Percentiles rank a stretch among this genome's conserved stretches.
phyloP scores from a whole-genome alignment of 2,888 invertebrate species.

The Macrosoma leucophasiata region DNA sequence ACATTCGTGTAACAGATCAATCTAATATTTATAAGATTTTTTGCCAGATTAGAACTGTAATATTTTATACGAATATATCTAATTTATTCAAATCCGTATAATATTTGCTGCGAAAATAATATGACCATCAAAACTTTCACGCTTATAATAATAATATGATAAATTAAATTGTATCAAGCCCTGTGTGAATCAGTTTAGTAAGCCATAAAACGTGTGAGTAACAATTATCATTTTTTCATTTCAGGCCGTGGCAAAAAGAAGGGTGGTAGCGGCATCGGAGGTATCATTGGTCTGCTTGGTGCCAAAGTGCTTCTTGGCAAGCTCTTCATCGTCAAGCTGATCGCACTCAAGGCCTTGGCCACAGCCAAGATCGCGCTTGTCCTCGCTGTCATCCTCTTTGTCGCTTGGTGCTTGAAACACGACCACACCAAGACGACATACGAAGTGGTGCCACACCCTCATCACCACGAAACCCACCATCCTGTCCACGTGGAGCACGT shows the following conservation, averaged over 20 bases:
- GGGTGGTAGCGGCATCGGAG: conserved; percentile 80
- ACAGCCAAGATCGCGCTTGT: conserved; percentile 88
- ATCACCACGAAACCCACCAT: conserved; percentile 77
- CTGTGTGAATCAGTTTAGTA: too few species aligned
- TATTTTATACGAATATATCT: too few species aligned
- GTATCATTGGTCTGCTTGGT: conserved; percentile 79
- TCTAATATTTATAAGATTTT: too few species aligned
- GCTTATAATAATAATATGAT: too few species aligned
- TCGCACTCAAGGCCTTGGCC: conserved; percentile 88
- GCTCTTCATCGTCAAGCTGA: conserved; percentile 85
- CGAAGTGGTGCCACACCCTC: conserved; percentile 63
- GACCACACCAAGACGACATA: conserved; percentile 65
- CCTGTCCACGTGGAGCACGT: conserved; percentile 76
- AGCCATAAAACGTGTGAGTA: too few species aligned
- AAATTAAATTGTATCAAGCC: too few species aligned
- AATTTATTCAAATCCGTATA: too few species aligned
- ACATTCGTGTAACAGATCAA: too few species aligned
- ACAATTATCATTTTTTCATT: conserved; percentile 25
- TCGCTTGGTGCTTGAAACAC: conserved; percentile 61
- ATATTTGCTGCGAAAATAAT: too few species aligned
- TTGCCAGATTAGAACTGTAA: too few species aligned
- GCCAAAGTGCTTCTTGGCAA: conserved; percentile 63
- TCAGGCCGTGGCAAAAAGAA: conserved; percentile 84
- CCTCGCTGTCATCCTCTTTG: conserved; percentile 80
- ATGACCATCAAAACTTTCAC: too few species aligned